These are phyloP conservation scores for Catonia carolina DNA, from an alignment of 2,888 invertebrate genomes.

Conservation along the genomic window DNA sequence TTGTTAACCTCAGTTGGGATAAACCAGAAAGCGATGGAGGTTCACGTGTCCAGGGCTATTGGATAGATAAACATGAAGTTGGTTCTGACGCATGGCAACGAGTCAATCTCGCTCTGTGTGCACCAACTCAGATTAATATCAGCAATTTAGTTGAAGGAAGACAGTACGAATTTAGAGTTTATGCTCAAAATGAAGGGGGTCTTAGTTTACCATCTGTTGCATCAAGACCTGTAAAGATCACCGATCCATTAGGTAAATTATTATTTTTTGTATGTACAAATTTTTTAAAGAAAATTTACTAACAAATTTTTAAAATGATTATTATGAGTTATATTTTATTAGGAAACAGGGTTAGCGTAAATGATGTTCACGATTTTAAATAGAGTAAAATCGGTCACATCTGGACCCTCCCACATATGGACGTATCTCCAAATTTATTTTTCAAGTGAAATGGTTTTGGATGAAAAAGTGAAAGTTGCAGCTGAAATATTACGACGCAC, in stretches of 20 bases:
- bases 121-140: constrained; percentile 86
- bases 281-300: too few species aligned
- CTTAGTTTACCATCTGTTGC: constrained; percentile 79
- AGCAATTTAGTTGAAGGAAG: constrained; percentile 93
- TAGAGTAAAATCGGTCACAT: too few species aligned
- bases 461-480: too few species aligned
- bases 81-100: constrained; percentile 86
- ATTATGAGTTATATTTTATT: too few species aligned
- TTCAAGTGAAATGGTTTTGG: too few species aligned
- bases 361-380: too few species aligned
- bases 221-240: constrained; percentile 82
- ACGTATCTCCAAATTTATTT: too few species aligned
- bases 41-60: constrained; percentile 94
- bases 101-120: constrained; percentile 71
- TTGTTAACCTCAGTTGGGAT: constrained; percentile 94
- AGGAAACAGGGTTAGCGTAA: too few species aligned
- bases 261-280: too few species aligned
- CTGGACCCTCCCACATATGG: too few species aligned
- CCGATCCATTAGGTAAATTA: constrained; percentile 73
- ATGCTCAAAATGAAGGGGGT: constrained; percentile 94
- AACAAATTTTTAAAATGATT: too few species aligned
- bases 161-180: constrained; percentile 95
- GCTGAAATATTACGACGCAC: too few species aligned
- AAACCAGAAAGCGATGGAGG: constrained; percentile 94
- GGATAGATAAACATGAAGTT: constrained; percentile 95